A percentile compares a stretch with the other conserved stretches of the same genome.
Evolutionary conservation across 2,797 vertebrate genomes (phyloP).

Genomic region (Poeciliopsis infans): DNA sequence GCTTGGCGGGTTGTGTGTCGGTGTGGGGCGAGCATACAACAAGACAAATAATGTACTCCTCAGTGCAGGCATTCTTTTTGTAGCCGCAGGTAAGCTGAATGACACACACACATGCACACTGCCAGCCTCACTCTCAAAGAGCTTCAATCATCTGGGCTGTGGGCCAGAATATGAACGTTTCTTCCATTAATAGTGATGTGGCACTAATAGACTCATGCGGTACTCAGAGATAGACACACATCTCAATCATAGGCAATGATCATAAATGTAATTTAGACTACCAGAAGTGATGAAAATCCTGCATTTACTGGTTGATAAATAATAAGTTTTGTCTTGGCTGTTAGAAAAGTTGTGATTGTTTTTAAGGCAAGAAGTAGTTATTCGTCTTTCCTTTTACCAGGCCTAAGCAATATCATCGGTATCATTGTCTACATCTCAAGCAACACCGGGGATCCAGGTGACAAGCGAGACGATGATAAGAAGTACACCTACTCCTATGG

Average conservation of each 20-base stretch:
- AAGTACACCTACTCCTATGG: slow-evolving; percentile 97
- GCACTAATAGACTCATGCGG: slow-evolving; percentile 15
- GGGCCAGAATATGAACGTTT: slow-evolving; percentile 1
- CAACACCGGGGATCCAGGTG: slow-evolving; percentile 95
- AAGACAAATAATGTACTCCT: slow-evolving; percentile 96
- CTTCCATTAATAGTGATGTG: slow-evolving; percentile 3
- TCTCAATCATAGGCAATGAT: slow-evolving; percentile 14
- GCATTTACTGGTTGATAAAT: slow-evolving; percentile 33
- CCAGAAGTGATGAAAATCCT: slow-evolving; percentile 3
- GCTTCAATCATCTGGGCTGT: slow-evolving; percentile 15
- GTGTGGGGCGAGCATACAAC: slow-evolving; percentile 91
- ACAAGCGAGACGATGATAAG: slow-evolving; percentile 95
- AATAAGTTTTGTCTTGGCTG: neutral
- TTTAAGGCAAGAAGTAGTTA: neutral
- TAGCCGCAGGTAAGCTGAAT: slow-evolving; percentile 89
- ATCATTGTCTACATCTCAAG: slow-evolving; percentile 99
- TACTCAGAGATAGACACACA: slow-evolving; percentile 17
- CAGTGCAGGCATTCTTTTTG: slow-evolving; percentile 96
- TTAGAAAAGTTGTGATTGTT: neutral
- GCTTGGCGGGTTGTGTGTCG: slow-evolving; percentile 93
- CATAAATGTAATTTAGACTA: neutral
- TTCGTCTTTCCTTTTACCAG: slow-evolving; percentile 68
- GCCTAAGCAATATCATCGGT: slow-evolving; percentile 98
- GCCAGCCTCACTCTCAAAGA: slow-evolving; percentile 13
- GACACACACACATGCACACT: neutral